These are phyloP conservation scores for Biston betularia DNA, from an alignment of 2,888 invertebrate genomes.

Conservation along the genomic window DNA sequence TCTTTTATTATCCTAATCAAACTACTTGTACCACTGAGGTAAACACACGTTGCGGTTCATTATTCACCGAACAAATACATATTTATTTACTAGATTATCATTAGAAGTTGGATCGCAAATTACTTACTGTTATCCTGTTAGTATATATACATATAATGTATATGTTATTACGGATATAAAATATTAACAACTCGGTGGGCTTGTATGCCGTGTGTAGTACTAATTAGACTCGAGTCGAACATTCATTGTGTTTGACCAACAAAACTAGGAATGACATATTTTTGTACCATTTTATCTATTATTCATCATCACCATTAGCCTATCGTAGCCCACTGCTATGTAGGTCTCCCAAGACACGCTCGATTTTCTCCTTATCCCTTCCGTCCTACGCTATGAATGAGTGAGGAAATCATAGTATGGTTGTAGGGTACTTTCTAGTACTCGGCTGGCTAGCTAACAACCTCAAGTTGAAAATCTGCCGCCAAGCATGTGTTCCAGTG, in stretches of 20 bases:
- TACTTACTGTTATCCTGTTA: not conserved
- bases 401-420: too few relatives aligned
- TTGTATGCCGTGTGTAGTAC: conserved; percentile 12
- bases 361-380: too few relatives aligned
- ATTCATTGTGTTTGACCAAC: not conserved
- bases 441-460: too few relatives aligned
- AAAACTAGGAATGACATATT: not conserved
- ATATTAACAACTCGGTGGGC: conserved; percentile 24
- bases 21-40: conserved; percentile 29
- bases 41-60: conserved; percentile 25
- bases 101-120: conserved; percentile 13
- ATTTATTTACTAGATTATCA: conserved; percentile 25
- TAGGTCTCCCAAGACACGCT: too few relatives aligned
- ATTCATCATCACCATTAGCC: too few relatives aligned
- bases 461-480: too few relatives aligned
- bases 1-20: conserved; percentile 31
- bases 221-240: conserved; percentile 14
- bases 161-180: conserved; percentile 19
- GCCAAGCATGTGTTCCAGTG: too few relatives aligned
- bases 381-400: too few relatives aligned
- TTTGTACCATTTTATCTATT: not conserved
- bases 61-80: conserved; percentile 27
- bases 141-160: not conserved
- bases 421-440: too few relatives aligned
- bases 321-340: too few relatives aligned